A percentile compares a stretch with the other conserved stretches of the same genome.
Conservation (phyloP, 2,113 vertebrate species). For the Oreotragus oreotragus region DNA sequence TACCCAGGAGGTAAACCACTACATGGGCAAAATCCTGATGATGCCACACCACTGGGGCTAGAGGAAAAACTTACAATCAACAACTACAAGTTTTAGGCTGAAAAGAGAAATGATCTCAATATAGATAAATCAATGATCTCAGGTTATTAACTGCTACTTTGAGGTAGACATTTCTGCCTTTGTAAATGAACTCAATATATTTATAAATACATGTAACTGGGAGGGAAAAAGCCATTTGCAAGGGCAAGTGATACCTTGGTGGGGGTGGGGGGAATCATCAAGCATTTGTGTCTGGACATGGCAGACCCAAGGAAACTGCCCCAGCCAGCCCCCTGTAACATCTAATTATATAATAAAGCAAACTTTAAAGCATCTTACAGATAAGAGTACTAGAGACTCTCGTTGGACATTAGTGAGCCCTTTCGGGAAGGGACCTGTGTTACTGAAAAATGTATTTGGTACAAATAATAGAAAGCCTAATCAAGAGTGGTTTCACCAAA, state of each 20-base stretch:
- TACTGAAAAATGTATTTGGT: background rate
- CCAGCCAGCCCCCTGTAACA: background rate
- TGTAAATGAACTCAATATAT: background rate
- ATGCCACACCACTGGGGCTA: background rate
- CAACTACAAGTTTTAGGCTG: background rate
- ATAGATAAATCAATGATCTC: background rate
- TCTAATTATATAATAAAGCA: background rate
- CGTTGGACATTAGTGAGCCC: background rate
- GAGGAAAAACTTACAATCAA: background rate
- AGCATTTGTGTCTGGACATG: background rate
- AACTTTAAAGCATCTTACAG: background rate
- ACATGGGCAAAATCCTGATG: background rate
- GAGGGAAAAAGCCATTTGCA: rapidly evolving
- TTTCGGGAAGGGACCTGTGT: background rate
- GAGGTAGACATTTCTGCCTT: background rate
- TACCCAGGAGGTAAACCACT: background rate
- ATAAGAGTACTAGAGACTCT: background rate
- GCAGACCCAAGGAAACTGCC: background rate
- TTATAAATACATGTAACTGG: background rate
- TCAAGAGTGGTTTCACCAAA: background rate
- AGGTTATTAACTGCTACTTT: background rate
- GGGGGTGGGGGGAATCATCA: background rate
- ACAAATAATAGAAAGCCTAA: background rate
- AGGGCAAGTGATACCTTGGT: background rate
- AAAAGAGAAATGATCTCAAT: background rate